Evolutionary conservation across 2,888 invertebrate species (phyloP), one percentile per base, ranked within the genome.

Genomic region (Bibio marci): DNA sequence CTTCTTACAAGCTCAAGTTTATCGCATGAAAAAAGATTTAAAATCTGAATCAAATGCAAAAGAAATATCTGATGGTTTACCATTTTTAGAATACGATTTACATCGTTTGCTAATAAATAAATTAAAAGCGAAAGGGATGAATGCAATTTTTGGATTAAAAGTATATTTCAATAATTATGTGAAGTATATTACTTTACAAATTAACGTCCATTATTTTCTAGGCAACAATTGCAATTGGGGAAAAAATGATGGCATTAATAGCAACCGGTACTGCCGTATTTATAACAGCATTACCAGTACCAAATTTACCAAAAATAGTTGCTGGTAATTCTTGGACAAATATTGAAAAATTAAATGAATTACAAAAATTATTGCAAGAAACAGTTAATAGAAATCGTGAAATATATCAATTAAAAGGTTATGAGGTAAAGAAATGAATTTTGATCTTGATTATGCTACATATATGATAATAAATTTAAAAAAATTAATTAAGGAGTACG

Each of bases 31-130:
- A 47, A 75, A 78, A 34, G 83, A 86, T 48, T 68, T 79, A 7
- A 72, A 80, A 11, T 80, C 85, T 0, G 92, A 92, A 62, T 69
- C 80, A 1, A 81, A 82, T 47, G 88, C 95, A 4, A 78, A 91
- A 49, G 94, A 95, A 64, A 86, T 97, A 43, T 92, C 92, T 2
- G 87, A 95, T 65, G 85, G 85, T 49, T 66, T 95, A 39, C 95
- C 95, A 0, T 95, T 95, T 65, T 62, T 95, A 39, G 95, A 97
- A 59, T 95, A 94, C 57, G 94, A 97, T 58, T 65, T 97, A 35
- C 92, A 97, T 60, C 76, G 87, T 43, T 72, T 92, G 47, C 64
- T 95, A 28, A 70, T 92, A 2, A 90, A 88, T 53, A 94, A 92
- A 56, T 64, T 95, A 3, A 77, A 85, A 59, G 82, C 92, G 46